Evolutionary conservation across 2,797 vertebrate species (phyloP), one percentile per base, ranked within the genome.

Genomic region (Etheostoma perlongum): DNA sequence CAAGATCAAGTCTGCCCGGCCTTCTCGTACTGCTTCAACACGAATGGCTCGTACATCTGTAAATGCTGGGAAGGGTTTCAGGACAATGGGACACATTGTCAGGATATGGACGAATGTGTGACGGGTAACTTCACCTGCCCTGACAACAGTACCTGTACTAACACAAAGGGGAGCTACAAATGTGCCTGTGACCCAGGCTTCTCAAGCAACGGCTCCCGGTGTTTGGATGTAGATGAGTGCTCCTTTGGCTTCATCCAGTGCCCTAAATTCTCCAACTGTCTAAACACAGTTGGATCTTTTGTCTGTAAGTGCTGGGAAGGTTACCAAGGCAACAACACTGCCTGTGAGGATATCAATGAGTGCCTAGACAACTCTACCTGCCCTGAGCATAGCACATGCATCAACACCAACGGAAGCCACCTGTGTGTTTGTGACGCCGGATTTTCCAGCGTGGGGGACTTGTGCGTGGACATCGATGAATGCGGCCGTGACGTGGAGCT

Each of bases 31-130:
- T 97, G 96, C 85, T 27, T 89, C 36, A 96, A 97, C 88, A 92
- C 88, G 1, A 84, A 91, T n/a, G 96, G 96, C 40, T 95, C 95
- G 27, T 96, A 92, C 74, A 42, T 59, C 25, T 97, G 96, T 67
- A 46, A 85, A 27, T 97, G 96, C 83, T 94, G 91, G 94, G 67
- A 91, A 3, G 96, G 96, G 19, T 97, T 95, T 86, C 73, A 78
- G 46, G 46, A 77, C 55, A 95, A 95, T 18, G 91, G 91, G 48
- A 94, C 89, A 3, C 77, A 83, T 25, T 97, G 96, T 78, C 49
- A 87, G 67, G 96, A 96, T 33, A 74, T 93, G 27, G 90, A 96
- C 23, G 96, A 97, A 86, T 97, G 96, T 74, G 40, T 52, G n/a
- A 65, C 3, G 0, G 90, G 91, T 19, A 91, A 91, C 76, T 91